Evolutionary conservation across 2,797 vertebrate genomes (phyloP).

Genomic region (Pangasius mekongensis): DNA sequence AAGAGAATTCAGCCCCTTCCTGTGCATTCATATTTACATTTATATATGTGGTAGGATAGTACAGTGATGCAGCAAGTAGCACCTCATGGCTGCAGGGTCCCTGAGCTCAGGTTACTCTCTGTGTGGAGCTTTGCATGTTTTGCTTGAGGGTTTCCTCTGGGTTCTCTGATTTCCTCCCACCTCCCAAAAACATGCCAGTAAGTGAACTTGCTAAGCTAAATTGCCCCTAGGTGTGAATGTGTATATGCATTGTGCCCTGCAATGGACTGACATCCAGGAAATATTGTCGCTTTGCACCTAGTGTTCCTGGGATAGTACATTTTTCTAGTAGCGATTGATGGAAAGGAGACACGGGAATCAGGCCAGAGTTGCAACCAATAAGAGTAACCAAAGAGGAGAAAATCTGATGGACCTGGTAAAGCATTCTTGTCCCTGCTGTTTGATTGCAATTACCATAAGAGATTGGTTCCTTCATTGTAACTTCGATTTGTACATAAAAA

Average conservation of each 20-base stretch:
- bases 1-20: neutral
- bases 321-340: neutral
- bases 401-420: neutral
- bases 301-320: neutral
- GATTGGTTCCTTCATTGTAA: constrained; percentile 7
- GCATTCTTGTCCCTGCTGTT: neutral
- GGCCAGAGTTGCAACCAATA: neutral
- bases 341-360: neutral
- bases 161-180: neutral
- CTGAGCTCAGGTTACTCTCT: neutral
- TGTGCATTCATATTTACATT: constrained; percentile 10
- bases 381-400: neutral
- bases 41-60: neutral
- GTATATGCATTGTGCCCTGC: neutral
- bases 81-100: neutral
- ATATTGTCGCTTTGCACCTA: neutral
- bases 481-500: constrained; percentile 3
- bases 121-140: neutral
- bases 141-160: neutral
- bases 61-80: neutral
- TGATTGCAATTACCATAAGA: constrained; percentile 15
- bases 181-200: no score
- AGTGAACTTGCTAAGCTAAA: neutral
- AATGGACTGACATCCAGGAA: neutral
- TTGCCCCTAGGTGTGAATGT: neutral